Evolutionary conservation across 2,888 invertebrate species (phyloP), one percentile per base, ranked within the genome.

Genomic region (Noctua janthe): DNA sequence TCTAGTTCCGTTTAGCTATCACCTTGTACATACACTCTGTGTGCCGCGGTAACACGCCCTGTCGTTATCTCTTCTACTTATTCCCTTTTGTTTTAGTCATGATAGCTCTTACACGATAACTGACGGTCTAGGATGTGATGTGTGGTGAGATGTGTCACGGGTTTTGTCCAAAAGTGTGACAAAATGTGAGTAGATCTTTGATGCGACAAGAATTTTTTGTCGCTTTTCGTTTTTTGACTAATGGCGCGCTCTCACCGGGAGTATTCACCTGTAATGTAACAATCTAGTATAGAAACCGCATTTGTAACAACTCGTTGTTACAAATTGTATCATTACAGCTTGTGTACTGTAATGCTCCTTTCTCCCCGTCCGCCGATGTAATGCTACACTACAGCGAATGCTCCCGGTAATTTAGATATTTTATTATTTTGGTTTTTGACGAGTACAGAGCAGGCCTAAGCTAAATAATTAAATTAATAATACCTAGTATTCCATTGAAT

Each of bases 1-100:
- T 85, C 85, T 72, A 4, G 84, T 85, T 85, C 84, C 84, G 87
- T 69, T 80, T 43, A n/a, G 51, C 70, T 85, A 85, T 85, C 85
- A 39, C 17, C 3, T 59, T 56, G 49, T 56, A 71, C 39, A 39
- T 5, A 59, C 15, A 23, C 39, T 20, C 23, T 59, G 43, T 67
- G 47, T 80, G 54, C n/a, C 15, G 54, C 17, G 54, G 66, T 71
- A 66, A 71, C 76, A 85, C 87, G 56, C 84, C 87, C 59, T 3
- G 20, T 1, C 5, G 10, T 77, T 85, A 86, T 85, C 86, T 56
- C 0, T 83, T 81, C 83, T 75, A 67, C 86, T 83, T 85, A 81
- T 83, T 85, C 75, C 67, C 49, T 62, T 74, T 85, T 74, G 71
- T 85, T 81, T 85, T 85, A 71, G 85, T 83, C 81, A 83, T 56